A percentile compares a stretch with the other conserved stretches of the same genome.
phyloP scores from a whole-genome alignment of 2,888 invertebrate species.

The Nasonia oneida region DNA sequence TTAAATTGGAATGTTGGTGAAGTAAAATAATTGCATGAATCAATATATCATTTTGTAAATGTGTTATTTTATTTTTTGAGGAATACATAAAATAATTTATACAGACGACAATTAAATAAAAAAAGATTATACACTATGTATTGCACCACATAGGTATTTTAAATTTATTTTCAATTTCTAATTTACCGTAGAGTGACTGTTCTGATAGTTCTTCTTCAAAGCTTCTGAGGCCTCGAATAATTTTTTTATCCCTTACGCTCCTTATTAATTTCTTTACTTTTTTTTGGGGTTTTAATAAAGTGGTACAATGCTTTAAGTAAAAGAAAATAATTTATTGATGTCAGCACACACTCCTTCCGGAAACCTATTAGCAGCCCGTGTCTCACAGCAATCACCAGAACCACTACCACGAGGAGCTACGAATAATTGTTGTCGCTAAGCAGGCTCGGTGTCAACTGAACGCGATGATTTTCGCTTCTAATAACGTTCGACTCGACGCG shows the following conservation, averaged over 20 bases:
- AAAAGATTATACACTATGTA: conserved; percentile 65
- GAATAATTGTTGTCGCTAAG: no score
- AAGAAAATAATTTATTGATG: no score
- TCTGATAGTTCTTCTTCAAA: conserved; percentile 43
- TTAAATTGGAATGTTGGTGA: background rate
- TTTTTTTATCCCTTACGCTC: conserved; percentile 35
- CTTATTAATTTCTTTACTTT: conserved; percentile 35
- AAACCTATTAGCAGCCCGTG: no score
- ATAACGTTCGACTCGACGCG: no score
- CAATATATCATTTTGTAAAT: conserved; percentile 65
- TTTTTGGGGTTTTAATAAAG: no score
- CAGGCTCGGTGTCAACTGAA: no score
- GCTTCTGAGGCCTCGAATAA: conserved; percentile 53
- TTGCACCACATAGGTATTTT: conserved; percentile 67
- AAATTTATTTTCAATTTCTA: conserved; percentile 54
- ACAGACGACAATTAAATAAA: conserved; percentile 70
- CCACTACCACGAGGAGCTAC: no score
- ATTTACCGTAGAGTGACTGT: conserved; percentile 54
- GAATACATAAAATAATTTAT: conserved; percentile 73
- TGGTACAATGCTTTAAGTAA: no score
- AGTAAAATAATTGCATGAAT: background rate
- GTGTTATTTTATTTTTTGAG: conserved; percentile 70
- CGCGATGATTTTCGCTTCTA: no score
- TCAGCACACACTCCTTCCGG: no score
- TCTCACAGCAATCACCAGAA: no score